Percentiles rank a stretch among this genome's conserved stretches.
Evolutionary conservation across 2,113 vertebrate genomes (phyloP).

Genomic region (Pagrus major): DNA sequence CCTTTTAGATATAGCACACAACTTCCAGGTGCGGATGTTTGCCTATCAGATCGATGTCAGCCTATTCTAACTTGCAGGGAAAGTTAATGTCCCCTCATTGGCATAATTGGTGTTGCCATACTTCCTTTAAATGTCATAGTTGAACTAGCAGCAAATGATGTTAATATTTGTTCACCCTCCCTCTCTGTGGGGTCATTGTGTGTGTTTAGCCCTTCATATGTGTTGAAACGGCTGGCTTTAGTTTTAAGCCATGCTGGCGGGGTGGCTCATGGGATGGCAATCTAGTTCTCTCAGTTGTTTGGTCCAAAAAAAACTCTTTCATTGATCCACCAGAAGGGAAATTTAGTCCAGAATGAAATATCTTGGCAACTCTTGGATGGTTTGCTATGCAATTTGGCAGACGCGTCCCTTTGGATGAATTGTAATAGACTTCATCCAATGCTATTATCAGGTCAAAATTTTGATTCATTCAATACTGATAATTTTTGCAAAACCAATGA

Average conservation of each 20-base stretch:
- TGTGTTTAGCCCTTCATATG: not conserved
- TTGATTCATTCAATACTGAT: not conserved
- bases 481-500: not conserved
- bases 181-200: not conserved
- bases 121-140: not conserved
- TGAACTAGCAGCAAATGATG: not conserved
- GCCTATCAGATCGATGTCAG: not conserved
- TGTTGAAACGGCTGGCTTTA: no score
- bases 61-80: not conserved
- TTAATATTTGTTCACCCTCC: not conserved
- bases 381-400: not conserved
- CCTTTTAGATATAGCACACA: constrained; percentile 16
- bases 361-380: no score
- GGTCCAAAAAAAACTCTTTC: not conserved
- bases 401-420: not conserved
- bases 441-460: not conserved
- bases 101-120: not conserved
- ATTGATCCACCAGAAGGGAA: no score
- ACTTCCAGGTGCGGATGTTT: constrained; percentile 32
- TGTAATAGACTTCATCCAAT: not conserved
- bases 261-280: not conserved
- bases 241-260: not conserved
- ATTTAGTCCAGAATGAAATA: not conserved
- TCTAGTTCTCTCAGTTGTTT: not conserved
- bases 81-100: not conserved